phyloP scores from a whole-genome alignment of 2,888 invertebrate genomes.

The Microplitis deprimator region DNA sequence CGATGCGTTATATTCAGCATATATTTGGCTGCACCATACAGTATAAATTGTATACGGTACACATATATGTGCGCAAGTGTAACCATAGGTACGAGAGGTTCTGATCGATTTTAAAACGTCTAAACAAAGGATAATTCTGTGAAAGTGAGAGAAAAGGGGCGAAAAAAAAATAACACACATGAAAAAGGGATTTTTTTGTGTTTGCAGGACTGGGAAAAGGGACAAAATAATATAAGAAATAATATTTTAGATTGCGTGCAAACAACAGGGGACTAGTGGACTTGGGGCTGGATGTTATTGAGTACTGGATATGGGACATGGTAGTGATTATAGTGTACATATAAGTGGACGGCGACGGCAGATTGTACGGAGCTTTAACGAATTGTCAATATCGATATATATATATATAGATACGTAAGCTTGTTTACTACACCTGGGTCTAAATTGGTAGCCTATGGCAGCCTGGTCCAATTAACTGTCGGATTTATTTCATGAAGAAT shows the following conservation, averaged over 20 bases:
- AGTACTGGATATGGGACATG: background rate
- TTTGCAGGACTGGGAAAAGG: background rate
- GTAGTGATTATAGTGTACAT: slow-evolving; percentile 35
- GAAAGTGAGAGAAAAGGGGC: too few relatives aligned
- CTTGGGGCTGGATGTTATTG: background rate
- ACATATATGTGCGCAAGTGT: background rate
- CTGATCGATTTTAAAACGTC: too few relatives aligned
- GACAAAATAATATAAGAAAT: background rate
- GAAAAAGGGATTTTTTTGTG: background rate
- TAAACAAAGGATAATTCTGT: too few relatives aligned
- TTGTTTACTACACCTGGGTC: slow-evolving; percentile 32
- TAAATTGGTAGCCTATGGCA: slow-evolving; percentile 8
- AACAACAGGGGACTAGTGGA: slow-evolving; percentile 5
- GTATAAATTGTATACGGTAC: background rate
- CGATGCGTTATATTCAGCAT: background rate
- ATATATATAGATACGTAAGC: background rate
- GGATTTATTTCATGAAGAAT: slow-evolving; percentile 6
- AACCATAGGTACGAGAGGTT: background rate
- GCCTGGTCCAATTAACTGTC: background rate
- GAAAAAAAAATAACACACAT: background rate
- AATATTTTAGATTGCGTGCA: background rate
- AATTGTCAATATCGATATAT: slow-evolving; percentile 34
- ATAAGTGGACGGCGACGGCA: background rate
- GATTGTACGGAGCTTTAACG: slow-evolving; percentile 33
- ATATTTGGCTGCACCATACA: background rate